Evolutionary conservation across 1,140 invertebrate genomes (phyloP).

Genomic region (Eupristina koningsbergeri): DNA sequence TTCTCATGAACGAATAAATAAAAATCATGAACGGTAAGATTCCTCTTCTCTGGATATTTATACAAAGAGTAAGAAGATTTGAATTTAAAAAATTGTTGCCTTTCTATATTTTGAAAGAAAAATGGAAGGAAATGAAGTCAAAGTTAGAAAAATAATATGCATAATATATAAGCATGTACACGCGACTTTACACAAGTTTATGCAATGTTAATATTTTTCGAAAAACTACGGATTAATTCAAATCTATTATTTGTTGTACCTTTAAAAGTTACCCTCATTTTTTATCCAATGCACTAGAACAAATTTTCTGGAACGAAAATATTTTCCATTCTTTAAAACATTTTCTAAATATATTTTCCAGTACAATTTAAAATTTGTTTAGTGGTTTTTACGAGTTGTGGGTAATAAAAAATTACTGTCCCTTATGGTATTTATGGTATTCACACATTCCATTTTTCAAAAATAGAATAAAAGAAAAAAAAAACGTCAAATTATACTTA

Average conservation of each 20-base stretch:
- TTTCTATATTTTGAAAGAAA: not conserved
- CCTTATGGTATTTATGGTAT: too few relatives aligned
- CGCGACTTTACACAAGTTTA: not conserved
- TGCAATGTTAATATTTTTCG: not conserved
- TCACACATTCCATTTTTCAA: too few relatives aligned
- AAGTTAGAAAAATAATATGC: not conserved
- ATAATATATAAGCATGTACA: not conserved
- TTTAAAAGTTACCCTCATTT: not conserved
- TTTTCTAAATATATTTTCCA: not conserved
- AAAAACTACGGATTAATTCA: not conserved
- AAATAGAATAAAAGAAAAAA: too few relatives aligned
- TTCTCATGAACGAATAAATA: slow-evolving; percentile 7
- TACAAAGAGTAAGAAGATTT: not conserved
- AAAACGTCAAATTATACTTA: too few relatives aligned
- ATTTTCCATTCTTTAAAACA: not conserved
- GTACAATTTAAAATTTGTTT: not conserved
- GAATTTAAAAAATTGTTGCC: not conserved
- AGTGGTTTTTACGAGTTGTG: too few relatives aligned
- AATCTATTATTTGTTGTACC: not conserved
- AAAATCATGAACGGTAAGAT: not conserved
- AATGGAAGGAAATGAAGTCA: not conserved
- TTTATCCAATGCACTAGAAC: not conserved
- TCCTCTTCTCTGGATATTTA: not conserved
- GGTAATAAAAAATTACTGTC: too few relatives aligned
- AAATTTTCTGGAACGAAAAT: not conserved